Conservation (phyloP, 2,797 vertebrate species). For the Sparidentex hasta region DNA sequence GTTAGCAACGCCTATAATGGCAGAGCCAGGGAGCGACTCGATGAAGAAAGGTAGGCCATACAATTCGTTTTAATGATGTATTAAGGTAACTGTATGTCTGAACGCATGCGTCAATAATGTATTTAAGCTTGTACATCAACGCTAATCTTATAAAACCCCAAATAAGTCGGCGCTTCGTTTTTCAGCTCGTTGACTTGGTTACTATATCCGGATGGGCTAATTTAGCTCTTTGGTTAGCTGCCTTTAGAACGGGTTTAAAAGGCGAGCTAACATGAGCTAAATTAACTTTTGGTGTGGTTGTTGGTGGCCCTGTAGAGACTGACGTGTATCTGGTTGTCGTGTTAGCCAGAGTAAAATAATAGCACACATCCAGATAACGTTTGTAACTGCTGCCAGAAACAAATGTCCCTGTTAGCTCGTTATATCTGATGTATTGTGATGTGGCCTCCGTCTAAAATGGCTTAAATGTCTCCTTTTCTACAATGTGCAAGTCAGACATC, state of each 20-base stretch:
- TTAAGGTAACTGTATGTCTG: rapidly evolving
- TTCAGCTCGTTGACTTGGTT: background rate
- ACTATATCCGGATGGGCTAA: slow-evolving; percentile 34
- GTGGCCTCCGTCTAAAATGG: background rate
- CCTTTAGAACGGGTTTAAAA: slow-evolving; percentile 3
- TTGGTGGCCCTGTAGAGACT: no score
- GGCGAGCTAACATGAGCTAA: background rate
- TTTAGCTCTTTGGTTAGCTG: slow-evolving; percentile 29
- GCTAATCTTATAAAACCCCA: background rate
- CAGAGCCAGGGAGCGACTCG: slow-evolving; percentile 68
- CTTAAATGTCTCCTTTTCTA: background rate
- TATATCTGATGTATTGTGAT: slow-evolving; percentile 21
- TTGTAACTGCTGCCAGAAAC: background rate
- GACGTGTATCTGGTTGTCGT: background rate
- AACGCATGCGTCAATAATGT: rapidly evolving
- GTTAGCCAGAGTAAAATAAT: background rate
- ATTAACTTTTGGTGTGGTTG: background rate
- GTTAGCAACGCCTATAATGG: slow-evolving; percentile 78
- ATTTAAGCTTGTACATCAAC: rapidly evolving
- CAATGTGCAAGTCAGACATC: background rate
- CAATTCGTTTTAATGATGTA: background rate
- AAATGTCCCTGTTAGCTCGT: background rate
- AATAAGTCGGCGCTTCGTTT: no score
- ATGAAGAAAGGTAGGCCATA: slow-evolving; percentile 80
- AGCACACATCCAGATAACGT: background rate